Base-by-base conservation (phyloP, 2,113 vertebrate species). In the Patagioenas fasciata region DNA sequence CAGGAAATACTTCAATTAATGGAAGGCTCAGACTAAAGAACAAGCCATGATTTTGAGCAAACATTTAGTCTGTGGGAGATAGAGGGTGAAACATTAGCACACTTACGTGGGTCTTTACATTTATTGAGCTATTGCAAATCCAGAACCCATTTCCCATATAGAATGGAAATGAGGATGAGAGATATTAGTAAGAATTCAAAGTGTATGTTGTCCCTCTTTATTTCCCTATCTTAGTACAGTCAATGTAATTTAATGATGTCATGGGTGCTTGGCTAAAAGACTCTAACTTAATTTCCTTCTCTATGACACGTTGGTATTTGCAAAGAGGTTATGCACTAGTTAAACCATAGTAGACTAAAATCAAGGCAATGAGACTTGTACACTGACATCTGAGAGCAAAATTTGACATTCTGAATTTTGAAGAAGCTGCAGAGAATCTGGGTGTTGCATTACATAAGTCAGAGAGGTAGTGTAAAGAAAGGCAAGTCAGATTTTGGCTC, bases 351-450 rank as follows among this genome's bases (percentile, higher is more conserved):
- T 18, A 38, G 21, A 73, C 50, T 80, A 78, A 93, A 88, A 80
- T 84, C 47, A 69, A 31, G 32, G 11, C 29, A 50, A 75, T 92
- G 14, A 80, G 32, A 70, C 13, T 53, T 79, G 8, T 58, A 31
- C 70, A n/a, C 58, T 95, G 77, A 75, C 31, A 73, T 80, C 19
- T 61, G 74, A 85, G 66, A 61, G 62, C 48, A 88, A 79, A 79
- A 79, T 6, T 69, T 92, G 75, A 85, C 89, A 77, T 79, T 57
- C 61, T 82, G 57, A 80, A 79, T 92, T 93, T 47, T 89, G 85
- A 91, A 62, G 47, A 89, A 85, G 50, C 14, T 89, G 57, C 32
- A 23, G 53, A 91, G 53, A 87, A 32, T 18, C 48, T 87, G 65
- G 32, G 36, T 66, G 31, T 75, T 82, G 47, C 54, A 44, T 62